These are phyloP conservation scores for Nemapogon koenigi DNA, from an alignment of 2,888 invertebrate species.

Conservation along the genomic window DNA sequence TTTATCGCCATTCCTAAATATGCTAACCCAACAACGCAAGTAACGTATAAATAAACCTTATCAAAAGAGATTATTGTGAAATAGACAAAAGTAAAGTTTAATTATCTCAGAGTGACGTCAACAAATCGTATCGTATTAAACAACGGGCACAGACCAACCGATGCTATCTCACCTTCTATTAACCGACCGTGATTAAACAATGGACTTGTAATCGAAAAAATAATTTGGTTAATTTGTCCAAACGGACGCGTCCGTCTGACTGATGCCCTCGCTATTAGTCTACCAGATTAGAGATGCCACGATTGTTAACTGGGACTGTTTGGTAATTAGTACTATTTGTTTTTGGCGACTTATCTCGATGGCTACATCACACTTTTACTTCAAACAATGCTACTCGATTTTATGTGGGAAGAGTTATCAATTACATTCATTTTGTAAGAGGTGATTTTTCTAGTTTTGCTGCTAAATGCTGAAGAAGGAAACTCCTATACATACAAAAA, in stretches of 20 bases:
- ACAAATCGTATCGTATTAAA: constrained; percentile 4
- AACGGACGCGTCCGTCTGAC: constrained; percentile 24
- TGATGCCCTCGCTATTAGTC: constrained; percentile 47
- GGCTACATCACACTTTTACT: constrained; percentile 26
- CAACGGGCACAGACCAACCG: constrained; percentile 25
- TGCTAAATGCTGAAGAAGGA: no score
- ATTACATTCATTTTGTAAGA: no score
- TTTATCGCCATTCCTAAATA: no score
- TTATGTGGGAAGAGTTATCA: constrained; percentile 5
- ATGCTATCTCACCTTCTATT: constrained; percentile 43
- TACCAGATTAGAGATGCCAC: constrained; percentile 42
- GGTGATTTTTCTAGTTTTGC: no score
- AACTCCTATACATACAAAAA: no score
- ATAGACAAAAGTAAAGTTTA: no score
- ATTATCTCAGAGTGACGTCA: neutral
- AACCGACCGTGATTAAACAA: constrained; percentile 54
- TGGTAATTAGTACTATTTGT: constrained; percentile 61
- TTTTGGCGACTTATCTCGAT: constrained; percentile 42
- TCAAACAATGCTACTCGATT: constrained; percentile 50
- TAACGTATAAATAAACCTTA: no score
- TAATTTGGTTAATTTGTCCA: constrained; percentile 54
- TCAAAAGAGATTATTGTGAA: no score
- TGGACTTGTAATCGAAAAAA: constrained; percentile 56
- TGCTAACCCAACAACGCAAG: no score
- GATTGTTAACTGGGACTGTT: constrained; percentile 45